These are phyloP conservation scores for Hippoglossus hippoglossus DNA, from an alignment of 2,797 vertebrate species.

Conservation along the genomic window DNA sequence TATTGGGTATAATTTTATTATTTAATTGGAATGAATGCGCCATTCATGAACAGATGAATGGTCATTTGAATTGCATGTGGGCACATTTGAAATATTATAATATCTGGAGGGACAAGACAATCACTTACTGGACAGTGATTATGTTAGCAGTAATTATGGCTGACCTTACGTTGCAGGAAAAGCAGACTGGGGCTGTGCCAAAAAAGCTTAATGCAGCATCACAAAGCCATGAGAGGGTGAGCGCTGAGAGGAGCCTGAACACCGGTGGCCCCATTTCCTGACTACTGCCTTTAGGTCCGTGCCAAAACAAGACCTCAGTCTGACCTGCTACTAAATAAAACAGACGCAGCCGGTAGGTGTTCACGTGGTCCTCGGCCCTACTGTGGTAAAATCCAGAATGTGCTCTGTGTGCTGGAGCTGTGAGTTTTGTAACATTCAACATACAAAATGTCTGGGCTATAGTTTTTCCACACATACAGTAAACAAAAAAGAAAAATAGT, in stretches of 20 bases:
- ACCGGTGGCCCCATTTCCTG: slow-evolving; percentile 28
- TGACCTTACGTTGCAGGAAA: slow-evolving; percentile 45
- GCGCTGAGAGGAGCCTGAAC: neutral
- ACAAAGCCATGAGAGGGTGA: slow-evolving; percentile 27
- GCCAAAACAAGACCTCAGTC: slow-evolving; percentile 46
- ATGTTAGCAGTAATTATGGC: slow-evolving; percentile 44
- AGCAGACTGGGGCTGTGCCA: slow-evolving; percentile 13
- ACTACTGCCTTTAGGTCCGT: slow-evolving; percentile 25
- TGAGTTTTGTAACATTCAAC: slow-evolving; percentile 19
- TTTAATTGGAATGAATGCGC: slow-evolving; percentile 22
- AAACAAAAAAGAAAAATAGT: slow-evolving; percentile 11
- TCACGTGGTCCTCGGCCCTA: slow-evolving; percentile 7
- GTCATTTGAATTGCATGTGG: slow-evolving; percentile 40
- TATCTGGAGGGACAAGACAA: slow-evolving; percentile 40
- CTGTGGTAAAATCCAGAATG: slow-evolving; percentile 15
- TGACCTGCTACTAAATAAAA: slow-evolving; percentile 55
- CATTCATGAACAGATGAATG: slow-evolving; percentile 52
- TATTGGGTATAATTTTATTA: slow-evolving; percentile 35
- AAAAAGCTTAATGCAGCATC: slow-evolving; percentile 16
- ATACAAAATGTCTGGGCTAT: neutral
- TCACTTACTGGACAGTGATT: slow-evolving; percentile 32
- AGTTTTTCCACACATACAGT: slow-evolving; percentile 13
- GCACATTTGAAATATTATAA: slow-evolving; percentile 45
- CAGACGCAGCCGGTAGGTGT: slow-evolving; percentile 25
- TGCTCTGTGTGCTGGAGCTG: neutral